A percentile compares a stretch with the other conserved stretches of the same genome.
Evolutionary conservation across 2,888 invertebrate species (phyloP).

Genomic region (Parasteatoda lunata): DNA sequence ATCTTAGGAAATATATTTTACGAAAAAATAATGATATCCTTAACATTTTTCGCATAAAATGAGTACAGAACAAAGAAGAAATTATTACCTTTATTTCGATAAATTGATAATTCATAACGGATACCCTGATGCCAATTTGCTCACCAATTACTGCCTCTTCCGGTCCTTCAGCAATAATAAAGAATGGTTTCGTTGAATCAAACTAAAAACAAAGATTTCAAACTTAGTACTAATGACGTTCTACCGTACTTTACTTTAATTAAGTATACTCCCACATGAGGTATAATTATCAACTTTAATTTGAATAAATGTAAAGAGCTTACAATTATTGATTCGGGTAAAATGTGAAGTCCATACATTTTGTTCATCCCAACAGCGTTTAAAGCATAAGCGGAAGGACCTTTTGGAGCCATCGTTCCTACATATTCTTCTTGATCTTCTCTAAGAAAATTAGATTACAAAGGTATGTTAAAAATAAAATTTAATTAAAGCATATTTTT

Average conservation of each 20-base stretch:
- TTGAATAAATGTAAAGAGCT: slow-evolving; percentile 69
- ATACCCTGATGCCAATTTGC: slow-evolving; percentile 76
- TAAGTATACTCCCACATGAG: background rate
- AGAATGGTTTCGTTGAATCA: slow-evolving; percentile 76
- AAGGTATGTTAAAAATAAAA: background rate
- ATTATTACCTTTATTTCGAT: slow-evolving; percentile 70
- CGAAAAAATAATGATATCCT: too few species aligned
- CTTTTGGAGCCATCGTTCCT: slow-evolving; percentile 73
- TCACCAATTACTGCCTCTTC: slow-evolving; percentile 76
- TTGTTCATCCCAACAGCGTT: slow-evolving; percentile 77
- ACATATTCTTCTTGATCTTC: slow-evolving; percentile 74
- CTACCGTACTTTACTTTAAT: background rate
- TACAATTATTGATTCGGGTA: slow-evolving; percentile 76
- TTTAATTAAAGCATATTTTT: background rate
- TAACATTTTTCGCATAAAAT: too few species aligned
- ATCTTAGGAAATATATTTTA: too few species aligned
- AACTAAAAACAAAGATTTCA: slow-evolving; percentile 72
- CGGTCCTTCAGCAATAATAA: slow-evolving; percentile 77
- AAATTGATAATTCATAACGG: slow-evolving; percentile 75
- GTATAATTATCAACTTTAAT: slow-evolving; percentile 53
- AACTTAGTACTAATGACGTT: slow-evolving; percentile 8
- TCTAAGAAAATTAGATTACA: slow-evolving; percentile 7
- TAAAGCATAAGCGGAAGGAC: slow-evolving; percentile 77
- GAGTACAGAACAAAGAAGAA: background rate
- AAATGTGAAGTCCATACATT: slow-evolving; percentile 77